phyloP scores from a whole-genome alignment of 2,888 invertebrate genomes.

The Hipparchia semele region DNA sequence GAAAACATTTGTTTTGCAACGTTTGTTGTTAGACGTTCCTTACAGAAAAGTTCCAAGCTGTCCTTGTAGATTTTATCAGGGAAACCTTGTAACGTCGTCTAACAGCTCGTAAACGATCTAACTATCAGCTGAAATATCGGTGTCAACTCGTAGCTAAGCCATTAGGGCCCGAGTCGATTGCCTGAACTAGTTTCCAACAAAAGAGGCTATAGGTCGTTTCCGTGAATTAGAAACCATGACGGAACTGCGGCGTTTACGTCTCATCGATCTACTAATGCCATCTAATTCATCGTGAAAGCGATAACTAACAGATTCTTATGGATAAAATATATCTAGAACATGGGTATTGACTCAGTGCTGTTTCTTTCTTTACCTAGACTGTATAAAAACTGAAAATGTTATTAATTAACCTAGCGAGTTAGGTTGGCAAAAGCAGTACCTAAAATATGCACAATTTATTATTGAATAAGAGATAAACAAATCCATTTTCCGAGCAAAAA shows the following conservation, averaged over 20 bases:
- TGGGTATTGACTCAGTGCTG: slow-evolving; percentile 2
- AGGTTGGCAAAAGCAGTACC: too few relatives aligned
- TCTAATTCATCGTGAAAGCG: slow-evolving; percentile 22
- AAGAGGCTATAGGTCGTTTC: slow-evolving; percentile 44
- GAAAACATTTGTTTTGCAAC: background rate
- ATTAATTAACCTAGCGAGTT: background rate
- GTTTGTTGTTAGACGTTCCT: background rate
- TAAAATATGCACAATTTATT: too few relatives aligned
- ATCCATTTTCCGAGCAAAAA: too few relatives aligned
- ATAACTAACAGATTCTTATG: slow-evolving; percentile 12
- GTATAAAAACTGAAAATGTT: background rate
- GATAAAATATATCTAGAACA: slow-evolving; percentile 8
- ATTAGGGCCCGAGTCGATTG: slow-evolving; percentile 35
- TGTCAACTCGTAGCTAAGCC: slow-evolving; percentile 25
- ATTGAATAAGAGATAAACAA: too few relatives aligned
- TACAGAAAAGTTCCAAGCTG: background rate
- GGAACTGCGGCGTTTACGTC: slow-evolving; percentile 24
- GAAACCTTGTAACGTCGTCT: background rate
- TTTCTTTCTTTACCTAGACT: background rate
- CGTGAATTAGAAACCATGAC: slow-evolving; percentile 58
- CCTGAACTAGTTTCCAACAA: slow-evolving; percentile 44
- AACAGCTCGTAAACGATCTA: slow-evolving; percentile 13
- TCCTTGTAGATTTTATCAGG: background rate
- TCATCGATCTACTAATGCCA: slow-evolving; percentile 25
- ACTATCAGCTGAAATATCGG: slow-evolving; percentile 28